Percentiles rank a stretch among this genome's conserved stretches.
phyloP scores from a whole-genome alignment of 92 coral and sea anemone genomes.

The Desmophyllum pertusum region DNA sequence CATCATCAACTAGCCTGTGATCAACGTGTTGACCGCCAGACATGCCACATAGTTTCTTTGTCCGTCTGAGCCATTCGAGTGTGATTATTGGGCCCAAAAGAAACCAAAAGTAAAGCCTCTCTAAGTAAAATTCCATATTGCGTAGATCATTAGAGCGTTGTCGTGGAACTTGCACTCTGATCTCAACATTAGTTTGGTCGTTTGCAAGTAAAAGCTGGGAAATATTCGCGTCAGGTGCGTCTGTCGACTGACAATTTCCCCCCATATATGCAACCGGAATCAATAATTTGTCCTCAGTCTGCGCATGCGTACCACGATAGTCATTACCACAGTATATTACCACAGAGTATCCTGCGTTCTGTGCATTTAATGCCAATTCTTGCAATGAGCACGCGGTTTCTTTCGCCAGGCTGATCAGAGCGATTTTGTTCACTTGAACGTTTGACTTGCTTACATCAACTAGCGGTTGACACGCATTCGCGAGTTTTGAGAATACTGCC shows the following conservation, averaged over 20 bases:
- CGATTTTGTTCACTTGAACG: neutral
- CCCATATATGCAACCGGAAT: slow-evolving; percentile 13
- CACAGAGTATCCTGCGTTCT: slow-evolving; percentile 23
- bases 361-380: neutral
- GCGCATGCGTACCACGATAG: no score
- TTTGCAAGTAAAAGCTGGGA: neutral
- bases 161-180: neutral
- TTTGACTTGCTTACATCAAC: neutral
- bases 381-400: neutral
- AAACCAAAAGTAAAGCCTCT: neutral
- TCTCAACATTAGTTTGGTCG: neutral
- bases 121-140: neutral
- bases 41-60: slow-evolving; percentile 9
- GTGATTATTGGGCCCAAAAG: slow-evolving; percentile 12
- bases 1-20: no score
- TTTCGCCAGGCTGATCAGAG: slow-evolving; percentile 1
- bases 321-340: neutral
- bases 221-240: no score
- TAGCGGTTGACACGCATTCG: slow-evolving; percentile 12
- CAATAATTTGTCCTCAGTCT: neutral
- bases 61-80: slow-evolving; percentile 10
- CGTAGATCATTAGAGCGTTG: neutral
- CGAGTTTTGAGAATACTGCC: neutral
- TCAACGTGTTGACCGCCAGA: slow-evolving; percentile 18
- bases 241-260: no score